Evolutionary conservation across 2,113 vertebrate species (phyloP), one percentile per base, ranked within the genome.

Genomic region (Sciurus niger): DNA sequence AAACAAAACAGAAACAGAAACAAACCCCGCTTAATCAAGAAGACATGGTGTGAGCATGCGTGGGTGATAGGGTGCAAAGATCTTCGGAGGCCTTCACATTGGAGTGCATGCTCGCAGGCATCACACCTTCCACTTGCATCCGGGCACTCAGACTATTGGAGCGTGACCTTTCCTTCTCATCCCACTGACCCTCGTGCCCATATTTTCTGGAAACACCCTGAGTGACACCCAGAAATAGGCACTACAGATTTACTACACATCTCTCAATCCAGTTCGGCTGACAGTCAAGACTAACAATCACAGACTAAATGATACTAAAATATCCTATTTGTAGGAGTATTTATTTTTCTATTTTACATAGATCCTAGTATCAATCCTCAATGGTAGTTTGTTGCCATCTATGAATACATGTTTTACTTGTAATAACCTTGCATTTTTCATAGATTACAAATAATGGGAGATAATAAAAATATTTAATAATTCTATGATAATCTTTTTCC

Each of bases 51-150:
- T 70, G 67, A 70, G 32, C 67, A n/a, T 8, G 67, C 60, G 22
- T 7, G 2, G 9, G 8, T 63, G 9, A 22, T 28, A 63, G 24
- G 60, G 60, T 63, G 25, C 60, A 25, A 22, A 20, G 20, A 24
- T 11, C 60, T 63, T 11, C 25, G 60, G 53, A 7, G 5, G 20
- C 24, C 22, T 28, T 63, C 60, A 63, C 60, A 25, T 25, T 25
- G 3, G 24, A 1, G 9, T 20, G 9, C 60, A 25, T 28, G 24
- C 60, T 63, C 9, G 1, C 3, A 7, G 24, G 55, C 7, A 18
- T n/a, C 24, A 4, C 0, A n/a, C 55, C 28, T 8, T 18, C 13
- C 14, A 18, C 51, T 17, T 63, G 12, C 24, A 17, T 40, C 8
- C 2, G 1, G 37, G 18, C 13, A 7, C 55, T 40, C n/a, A 83